Evolutionary conservation across 2,113 vertebrate species (phyloP).

Genomic region (Hepsetus odoe): DNA sequence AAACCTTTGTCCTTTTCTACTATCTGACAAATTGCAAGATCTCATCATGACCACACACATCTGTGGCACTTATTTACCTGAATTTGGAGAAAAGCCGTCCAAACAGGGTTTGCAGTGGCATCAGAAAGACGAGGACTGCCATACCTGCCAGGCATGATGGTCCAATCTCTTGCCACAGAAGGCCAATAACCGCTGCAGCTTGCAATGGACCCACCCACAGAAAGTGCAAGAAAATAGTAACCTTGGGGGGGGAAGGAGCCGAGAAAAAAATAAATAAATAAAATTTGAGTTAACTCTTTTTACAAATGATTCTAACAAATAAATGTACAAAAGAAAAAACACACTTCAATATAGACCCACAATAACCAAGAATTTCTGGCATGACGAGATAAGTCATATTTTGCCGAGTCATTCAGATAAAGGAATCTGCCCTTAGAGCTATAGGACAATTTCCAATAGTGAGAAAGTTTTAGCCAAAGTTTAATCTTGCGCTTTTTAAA

Average conservation of each 20-base stretch:
- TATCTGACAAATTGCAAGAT: neutral
- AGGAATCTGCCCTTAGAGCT: neutral
- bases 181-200: conserved; percentile 80
- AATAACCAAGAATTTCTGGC: no score
- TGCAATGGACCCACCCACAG: conserved; percentile 92
- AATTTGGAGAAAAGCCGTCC: conserved; percentile 89
- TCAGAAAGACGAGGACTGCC: conserved; percentile 86
- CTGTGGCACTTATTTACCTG: conserved; percentile 71
- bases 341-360: no score
- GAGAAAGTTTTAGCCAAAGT: neutral
- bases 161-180: conserved; percentile 92
- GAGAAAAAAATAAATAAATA: neutral
- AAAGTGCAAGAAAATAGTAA: conserved; percentile 91
- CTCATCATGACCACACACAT: neutral
- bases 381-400: neutral
- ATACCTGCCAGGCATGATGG: conserved; percentile 91
- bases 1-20: neutral
- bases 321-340: no score
- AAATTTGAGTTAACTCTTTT: no score
- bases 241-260: conserved; percentile 74
- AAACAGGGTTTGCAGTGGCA: conserved; percentile 86
- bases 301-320: no score
- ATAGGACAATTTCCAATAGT: neutral
- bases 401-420: neutral
- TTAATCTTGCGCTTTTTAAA: no score